Conservation (phyloP, 37 sponge, comb jelly and placozoan genomes). For the Geodia barretti region DNA sequence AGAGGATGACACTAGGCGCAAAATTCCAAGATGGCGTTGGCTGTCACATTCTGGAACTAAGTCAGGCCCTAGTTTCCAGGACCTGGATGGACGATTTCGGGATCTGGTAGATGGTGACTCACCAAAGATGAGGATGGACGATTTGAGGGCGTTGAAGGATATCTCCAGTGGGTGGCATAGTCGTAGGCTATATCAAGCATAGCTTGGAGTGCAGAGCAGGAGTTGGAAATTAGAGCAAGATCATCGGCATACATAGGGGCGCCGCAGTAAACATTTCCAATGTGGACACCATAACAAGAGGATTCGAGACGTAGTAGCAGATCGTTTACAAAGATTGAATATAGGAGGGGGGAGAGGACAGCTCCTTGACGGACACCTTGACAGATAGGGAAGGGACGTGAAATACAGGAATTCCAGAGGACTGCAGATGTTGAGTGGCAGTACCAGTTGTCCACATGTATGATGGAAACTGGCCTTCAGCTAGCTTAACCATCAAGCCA, state of each 20-base stretch:
- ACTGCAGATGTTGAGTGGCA: neutral
- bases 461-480: no score
- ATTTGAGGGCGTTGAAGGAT: neutral
- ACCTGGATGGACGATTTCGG: no score
- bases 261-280: neutral
- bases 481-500: neutral
- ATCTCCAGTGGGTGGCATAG: slow-evolving; percentile 3
- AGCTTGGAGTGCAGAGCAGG: neutral
- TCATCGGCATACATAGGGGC: slow-evolving; percentile 13
- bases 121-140: neutral
- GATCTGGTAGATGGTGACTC: no score
- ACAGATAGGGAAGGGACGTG: neutral
- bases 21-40: no score
- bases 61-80: no score
- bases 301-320: neutral
- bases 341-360: slow-evolving; percentile 2
- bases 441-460: slow-evolving; percentile 6
- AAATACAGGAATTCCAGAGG: neutral
- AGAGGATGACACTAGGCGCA: no score
- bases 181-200: neutral
- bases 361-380: slow-evolving; percentile 7
- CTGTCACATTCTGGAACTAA: no score
- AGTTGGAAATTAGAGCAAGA: neutral
- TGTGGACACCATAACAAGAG: neutral
- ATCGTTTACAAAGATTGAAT: neutral